phyloP scores from a whole-genome alignment of 2,888 invertebrate genomes.

The Chymomyza caudatula region DNA sequence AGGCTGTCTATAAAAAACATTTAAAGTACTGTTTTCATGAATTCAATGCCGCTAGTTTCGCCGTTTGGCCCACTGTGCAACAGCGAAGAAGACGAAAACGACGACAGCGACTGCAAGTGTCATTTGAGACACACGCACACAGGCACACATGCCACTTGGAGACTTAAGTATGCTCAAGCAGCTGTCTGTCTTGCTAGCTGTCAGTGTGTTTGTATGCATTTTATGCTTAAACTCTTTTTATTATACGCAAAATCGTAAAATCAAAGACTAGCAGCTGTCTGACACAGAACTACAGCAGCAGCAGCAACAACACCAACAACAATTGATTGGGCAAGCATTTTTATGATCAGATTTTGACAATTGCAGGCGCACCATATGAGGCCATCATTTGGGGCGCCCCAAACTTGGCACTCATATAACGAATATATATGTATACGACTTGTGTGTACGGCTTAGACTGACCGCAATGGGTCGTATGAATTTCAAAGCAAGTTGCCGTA shows the following conservation, averaged over 20 bases:
- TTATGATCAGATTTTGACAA: neutral
- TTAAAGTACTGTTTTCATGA: no score
- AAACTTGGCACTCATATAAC: neutral
- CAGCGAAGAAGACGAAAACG: conserved; percentile 9
- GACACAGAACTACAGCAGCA: conserved; percentile 16
- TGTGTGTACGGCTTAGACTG: neutral
- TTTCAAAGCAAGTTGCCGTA: conserved; percentile 1
- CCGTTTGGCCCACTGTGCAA: neutral
- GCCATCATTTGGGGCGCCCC: neutral
- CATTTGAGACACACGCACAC: conserved; percentile 60
- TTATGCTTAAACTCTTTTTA: conserved; percentile 1
- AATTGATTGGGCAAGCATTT: conserved; percentile 17
- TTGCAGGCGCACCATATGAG: neutral
- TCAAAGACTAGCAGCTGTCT: conserved; percentile 32
- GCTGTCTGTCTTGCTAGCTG: conserved; percentile 43
- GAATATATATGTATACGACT: neutral
- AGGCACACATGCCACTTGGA: conserved; percentile 17
- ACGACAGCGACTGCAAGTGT: conserved; percentile 57
- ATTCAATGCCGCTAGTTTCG: no score
- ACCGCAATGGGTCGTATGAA: neutral
- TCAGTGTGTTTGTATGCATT: conserved; percentile 41
- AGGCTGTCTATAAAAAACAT: no score
- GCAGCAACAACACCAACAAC: conserved; percentile 18
- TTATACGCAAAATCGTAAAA: conserved; percentile 49
- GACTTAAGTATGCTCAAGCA: neutral